phyloP scores from a whole-genome alignment of 2,797 vertebrate genomes.

The Pseudochirops corinnae region DNA sequence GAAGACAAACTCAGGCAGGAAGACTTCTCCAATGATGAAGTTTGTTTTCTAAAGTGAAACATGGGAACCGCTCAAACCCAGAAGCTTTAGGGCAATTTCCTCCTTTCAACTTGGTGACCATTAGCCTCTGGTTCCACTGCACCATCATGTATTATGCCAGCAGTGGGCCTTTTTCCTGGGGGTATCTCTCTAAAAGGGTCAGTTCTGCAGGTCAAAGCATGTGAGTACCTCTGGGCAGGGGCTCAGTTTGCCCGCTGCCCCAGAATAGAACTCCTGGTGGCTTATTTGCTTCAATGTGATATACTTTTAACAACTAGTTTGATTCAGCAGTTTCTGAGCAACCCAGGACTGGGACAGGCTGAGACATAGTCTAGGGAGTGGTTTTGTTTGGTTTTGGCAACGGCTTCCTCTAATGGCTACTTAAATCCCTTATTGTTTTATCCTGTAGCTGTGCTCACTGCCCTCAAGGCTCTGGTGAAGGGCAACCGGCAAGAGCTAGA shows the following conservation, averaged over 20 bases:
- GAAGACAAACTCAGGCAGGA: background rate
- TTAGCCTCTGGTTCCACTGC: background rate
- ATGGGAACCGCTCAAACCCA: background rate
- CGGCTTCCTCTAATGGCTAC: background rate
- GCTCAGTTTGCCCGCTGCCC: background rate
- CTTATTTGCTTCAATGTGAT: background rate
- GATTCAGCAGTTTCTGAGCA: background rate
- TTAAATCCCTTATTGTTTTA: background rate
- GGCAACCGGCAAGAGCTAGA: background rate
- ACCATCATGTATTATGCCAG: background rate
- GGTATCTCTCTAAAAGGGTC: background rate
- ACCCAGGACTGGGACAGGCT: background rate
- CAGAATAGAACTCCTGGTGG: background rate
- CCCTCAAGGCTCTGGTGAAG: background rate
- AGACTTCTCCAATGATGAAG: background rate
- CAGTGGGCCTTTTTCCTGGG: background rate
- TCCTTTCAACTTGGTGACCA: background rate
- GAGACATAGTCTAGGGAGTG: background rate
- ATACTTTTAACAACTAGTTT: background rate
- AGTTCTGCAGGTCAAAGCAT: background rate
- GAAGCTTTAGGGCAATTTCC: background rate
- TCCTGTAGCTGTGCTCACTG: background rate
- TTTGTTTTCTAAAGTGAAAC: background rate
- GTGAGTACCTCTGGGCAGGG: background rate
- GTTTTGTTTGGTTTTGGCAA: background rate